A percentile compares a stretch with the other conserved stretches of the same genome.
These are phyloP conservation scores for Umimayanthus kanabou DNA, from an alignment of 92 coral and sea anemone species.

Conservation along the genomic window DNA sequence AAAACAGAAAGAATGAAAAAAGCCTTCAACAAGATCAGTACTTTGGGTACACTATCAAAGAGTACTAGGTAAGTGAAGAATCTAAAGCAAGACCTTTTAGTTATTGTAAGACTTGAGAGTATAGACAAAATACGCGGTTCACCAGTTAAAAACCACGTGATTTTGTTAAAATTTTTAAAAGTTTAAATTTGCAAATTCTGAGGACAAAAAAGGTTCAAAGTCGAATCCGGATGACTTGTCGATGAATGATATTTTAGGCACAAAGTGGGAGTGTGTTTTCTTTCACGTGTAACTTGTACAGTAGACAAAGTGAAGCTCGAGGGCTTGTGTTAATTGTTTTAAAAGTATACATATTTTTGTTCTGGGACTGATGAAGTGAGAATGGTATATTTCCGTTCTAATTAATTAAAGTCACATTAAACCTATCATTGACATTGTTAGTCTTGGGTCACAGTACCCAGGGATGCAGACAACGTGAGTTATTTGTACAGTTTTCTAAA, in stretches of 20 bases:
- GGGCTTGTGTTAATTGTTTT: neutral
- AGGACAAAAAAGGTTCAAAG: neutral
- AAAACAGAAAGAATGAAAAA: constrained; percentile 80
- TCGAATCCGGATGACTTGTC: neutral
- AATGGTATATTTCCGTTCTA: constrained; percentile 1
- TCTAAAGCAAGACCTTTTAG: neutral
- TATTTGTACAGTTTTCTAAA: neutral
- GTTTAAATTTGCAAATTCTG: neutral
- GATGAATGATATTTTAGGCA: neutral
- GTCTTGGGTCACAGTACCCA: neutral
- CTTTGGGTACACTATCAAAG: constrained; percentile 73
- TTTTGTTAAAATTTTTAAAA: neutral
- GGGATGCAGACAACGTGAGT: too few species aligned
- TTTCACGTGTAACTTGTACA: neutral
- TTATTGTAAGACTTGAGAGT: neutral
- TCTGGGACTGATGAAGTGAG: neutral
- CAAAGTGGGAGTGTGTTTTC: neutral
- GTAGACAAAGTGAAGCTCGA: neutral
- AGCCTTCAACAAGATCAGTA: constrained; percentile 78
- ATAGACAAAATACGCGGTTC: neutral
- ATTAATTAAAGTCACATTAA: neutral
- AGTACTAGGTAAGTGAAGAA: constrained; percentile 65
- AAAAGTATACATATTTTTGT: neutral
- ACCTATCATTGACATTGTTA: too few species aligned
- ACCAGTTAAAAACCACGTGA: neutral